Evolutionary conservation across 2,888 invertebrate species (phyloP).

Genomic region (Mechanitis messenoides): DNA sequence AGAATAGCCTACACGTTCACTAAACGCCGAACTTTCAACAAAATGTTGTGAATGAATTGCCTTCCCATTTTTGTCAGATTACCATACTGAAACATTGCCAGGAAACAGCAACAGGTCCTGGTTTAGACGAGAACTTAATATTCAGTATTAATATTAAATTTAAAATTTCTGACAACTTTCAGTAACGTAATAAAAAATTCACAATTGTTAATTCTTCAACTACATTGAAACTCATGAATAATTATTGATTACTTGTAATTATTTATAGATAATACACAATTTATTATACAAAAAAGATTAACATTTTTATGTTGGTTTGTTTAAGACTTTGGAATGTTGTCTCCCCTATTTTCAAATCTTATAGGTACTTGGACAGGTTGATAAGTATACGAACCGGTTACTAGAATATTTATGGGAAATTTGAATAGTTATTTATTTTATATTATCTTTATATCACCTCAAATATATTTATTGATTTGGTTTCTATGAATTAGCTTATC

Average conservation of each 20-base stretch:
- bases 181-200: too few species aligned
- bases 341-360: conserved; percentile 7
- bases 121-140: conserved; percentile 43
- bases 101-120: conserved; percentile 57
- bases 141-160: not conserved
- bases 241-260: too few species aligned
- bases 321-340: conserved; percentile 1
- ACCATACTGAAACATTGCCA: conserved; percentile 20
- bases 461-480: not conserved
- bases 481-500: conserved; percentile 1
- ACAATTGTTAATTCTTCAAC: too few species aligned
- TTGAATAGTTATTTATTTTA: not conserved
- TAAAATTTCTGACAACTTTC: too few species aligned
- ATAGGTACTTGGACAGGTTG: conserved; percentile 1
- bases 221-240: too few species aligned
- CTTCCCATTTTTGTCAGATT: conserved; percentile 42
- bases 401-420: conserved; percentile 5
- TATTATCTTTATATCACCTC: not conserved
- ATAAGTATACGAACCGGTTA: not conserved
- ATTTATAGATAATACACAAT: too few species aligned
- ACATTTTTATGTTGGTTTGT: not conserved
- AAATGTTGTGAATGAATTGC: conserved; percentile 19
- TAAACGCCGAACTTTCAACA: conserved; percentile 32
- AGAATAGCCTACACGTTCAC: conserved; percentile 62
- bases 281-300: too few species aligned